Conservation (phyloP, 1,140 invertebrate species). For the Scylla paramamosain region DNA sequence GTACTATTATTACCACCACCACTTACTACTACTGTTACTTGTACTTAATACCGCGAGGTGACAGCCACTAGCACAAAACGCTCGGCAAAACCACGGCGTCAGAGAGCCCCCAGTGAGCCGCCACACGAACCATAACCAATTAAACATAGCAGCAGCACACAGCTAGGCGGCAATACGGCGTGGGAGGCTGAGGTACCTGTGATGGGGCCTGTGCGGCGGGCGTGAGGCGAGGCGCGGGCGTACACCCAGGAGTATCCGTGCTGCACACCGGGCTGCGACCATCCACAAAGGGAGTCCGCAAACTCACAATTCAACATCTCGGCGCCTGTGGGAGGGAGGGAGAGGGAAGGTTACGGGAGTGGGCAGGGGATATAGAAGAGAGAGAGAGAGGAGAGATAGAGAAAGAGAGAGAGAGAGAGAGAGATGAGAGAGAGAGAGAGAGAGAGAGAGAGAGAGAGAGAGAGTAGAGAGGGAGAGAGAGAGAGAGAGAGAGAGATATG, state of each 20-base stretch:
- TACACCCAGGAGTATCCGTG: constrained; percentile 69
- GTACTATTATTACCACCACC: no score
- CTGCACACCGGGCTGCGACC: constrained; percentile 57
- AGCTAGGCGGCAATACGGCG: no score
- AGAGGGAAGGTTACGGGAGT: not conserved
- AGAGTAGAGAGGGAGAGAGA: not conserved
- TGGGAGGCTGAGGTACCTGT: constrained; percentile 45
- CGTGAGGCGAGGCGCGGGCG: constrained; percentile 68
- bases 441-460: not conserved
- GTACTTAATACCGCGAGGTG: no score
- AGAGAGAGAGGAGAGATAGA: no score
- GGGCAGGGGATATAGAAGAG: not conserved
- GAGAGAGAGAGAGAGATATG: not conserved
- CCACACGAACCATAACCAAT: no score
- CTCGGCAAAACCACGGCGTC: no score
- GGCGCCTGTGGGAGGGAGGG: constrained; percentile 10
- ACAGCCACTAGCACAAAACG: no score
- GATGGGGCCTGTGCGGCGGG: constrained; percentile 74
- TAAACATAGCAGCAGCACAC: no score
- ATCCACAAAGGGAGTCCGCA: constrained; percentile 66
- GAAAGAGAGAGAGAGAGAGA: not conserved
- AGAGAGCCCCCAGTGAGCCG: no score
- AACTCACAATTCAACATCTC: constrained; percentile 68
- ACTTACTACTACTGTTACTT: no score
- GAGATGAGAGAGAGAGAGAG: not conserved